Evolutionary conservation across 2,797 vertebrate genomes (phyloP).

Genomic region (Coluber constrictor): DNA sequence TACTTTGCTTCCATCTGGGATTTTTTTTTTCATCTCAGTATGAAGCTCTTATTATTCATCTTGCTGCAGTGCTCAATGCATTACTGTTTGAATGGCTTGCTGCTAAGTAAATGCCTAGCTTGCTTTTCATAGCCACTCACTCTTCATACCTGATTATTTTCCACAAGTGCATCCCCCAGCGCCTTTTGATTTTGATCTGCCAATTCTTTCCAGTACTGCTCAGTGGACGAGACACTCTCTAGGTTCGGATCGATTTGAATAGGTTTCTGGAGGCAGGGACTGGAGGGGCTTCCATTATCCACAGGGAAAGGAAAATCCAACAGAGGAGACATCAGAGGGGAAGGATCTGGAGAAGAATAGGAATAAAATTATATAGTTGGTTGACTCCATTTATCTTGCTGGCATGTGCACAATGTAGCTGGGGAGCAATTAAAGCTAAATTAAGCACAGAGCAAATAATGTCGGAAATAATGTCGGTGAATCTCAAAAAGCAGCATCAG

Average conservation of each 20-base stretch:
- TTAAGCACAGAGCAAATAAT: not conserved
- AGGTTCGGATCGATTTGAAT: constrained; percentile 33
- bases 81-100: not conserved
- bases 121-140: fast-evolving
- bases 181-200: constrained; percentile 71
- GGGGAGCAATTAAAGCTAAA: not conserved
- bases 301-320: constrained; percentile 67
- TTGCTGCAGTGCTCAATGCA: not conserved
- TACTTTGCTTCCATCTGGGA: not conserved
- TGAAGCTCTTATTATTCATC: not conserved
- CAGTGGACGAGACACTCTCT: constrained; percentile 36
- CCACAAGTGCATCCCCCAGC: constrained; percentile 69
- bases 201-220: constrained; percentile 72
- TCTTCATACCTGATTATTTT: constrained; percentile 78
- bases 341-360: constrained; percentile 66
- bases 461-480: not conserved
- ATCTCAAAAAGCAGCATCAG: not conserved
- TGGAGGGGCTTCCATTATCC: constrained; percentile 68
- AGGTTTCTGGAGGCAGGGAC: constrained; percentile 65
- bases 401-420: not conserved
- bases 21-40: not conserved
- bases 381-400: not conserved
- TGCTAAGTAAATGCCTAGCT: fast-evolving
- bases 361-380: not conserved
- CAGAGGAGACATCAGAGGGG: constrained; percentile 70